A percentile compares a stretch with the other conserved stretches of the same genome.
Evolutionary conservation across 2,888 invertebrate species (phyloP).

Genomic region (Xestia c-nigrum): DNA sequence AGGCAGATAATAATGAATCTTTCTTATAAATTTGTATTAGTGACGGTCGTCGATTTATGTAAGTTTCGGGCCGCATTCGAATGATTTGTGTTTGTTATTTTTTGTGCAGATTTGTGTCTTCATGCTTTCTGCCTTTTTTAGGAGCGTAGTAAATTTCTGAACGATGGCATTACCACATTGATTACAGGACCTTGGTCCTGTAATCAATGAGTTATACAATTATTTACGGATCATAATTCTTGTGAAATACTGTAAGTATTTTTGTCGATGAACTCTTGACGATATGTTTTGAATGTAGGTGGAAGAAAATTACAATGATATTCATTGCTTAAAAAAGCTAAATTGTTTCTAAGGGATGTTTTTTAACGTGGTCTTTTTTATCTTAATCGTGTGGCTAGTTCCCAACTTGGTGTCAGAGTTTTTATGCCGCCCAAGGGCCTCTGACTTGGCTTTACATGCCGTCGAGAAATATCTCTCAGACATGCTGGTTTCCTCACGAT

Average conservation of each 20-base stretch:
- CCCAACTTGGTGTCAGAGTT: too few relatives aligned
- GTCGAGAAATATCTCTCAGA: too few relatives aligned
- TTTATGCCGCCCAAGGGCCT: too few relatives aligned
- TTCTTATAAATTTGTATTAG: neutral
- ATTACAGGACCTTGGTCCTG: neutral
- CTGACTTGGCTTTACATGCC: too few relatives aligned
- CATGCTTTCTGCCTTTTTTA: slow-evolving; percentile 2
- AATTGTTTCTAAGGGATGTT: too few relatives aligned
- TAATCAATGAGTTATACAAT: too few relatives aligned
- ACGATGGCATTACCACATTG: neutral
- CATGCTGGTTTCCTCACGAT: too few relatives aligned
- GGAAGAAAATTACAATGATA: too few relatives aligned
- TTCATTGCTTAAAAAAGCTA: too few relatives aligned
- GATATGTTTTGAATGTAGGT: too few relatives aligned
- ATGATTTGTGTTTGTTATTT: neutral
- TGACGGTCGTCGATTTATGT: neutral
- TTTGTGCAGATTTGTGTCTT: neutral
- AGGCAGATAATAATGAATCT: neutral
- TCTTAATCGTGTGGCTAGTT: too few relatives aligned
- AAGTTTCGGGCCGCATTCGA: neutral
- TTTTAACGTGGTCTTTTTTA: too few relatives aligned
- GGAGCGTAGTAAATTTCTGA: slow-evolving; percentile 31
- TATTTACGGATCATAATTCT: neutral
- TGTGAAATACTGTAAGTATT: neutral
- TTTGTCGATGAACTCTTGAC: neutral